A percentile compares a stretch with the other conserved stretches of the same genome.
Conservation (phyloP, 1,140 invertebrate species). For the Ruditapes philippinarum region DNA sequence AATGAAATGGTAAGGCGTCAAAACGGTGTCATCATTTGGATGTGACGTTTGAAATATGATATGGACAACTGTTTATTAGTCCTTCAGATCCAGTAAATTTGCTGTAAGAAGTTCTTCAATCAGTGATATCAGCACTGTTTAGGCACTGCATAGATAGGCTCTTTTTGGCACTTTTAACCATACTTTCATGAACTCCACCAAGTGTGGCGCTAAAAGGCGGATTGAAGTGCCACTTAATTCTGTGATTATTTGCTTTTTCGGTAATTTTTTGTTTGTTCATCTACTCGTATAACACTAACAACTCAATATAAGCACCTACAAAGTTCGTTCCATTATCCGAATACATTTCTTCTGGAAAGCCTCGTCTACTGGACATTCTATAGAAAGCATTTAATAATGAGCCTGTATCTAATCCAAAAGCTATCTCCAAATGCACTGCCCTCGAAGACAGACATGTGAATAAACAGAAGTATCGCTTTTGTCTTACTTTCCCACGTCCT, state of each 20-base stretch:
- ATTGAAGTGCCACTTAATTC: conserved; percentile 49
- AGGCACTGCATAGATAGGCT: conserved; percentile 40
- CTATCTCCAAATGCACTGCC: conserved; percentile 63
- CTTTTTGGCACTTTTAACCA: conserved; percentile 83
- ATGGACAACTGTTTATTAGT: not conserved
- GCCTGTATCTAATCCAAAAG: conserved; percentile 46
- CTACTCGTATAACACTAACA: not conserved
- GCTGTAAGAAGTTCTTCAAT: conserved; percentile 45
- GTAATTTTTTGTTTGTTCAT: not conserved
- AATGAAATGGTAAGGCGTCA: conserved; percentile 32
- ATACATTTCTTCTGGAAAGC: not conserved
- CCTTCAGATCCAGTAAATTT: conserved; percentile 20
- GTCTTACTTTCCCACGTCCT: conserved; percentile 8
- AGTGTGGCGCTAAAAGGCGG: not conserved
- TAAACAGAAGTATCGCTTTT: conserved; percentile 60
- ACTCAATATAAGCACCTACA: not conserved
- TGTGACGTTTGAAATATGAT: conserved; percentile 32
- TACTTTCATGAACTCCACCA: conserved; percentile 82
- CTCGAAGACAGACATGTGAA: conserved; percentile 54
- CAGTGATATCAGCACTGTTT: conserved; percentile 44
- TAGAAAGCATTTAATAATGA: conserved; percentile 49
- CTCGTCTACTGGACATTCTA: not conserved
- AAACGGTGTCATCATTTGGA: no score
- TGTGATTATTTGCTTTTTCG: not conserved
- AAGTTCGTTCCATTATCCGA: not conserved